Evolutionary conservation across 2,797 vertebrate genomes (phyloP).

Genomic region (Microctenopoma steveboyesi): DNA sequence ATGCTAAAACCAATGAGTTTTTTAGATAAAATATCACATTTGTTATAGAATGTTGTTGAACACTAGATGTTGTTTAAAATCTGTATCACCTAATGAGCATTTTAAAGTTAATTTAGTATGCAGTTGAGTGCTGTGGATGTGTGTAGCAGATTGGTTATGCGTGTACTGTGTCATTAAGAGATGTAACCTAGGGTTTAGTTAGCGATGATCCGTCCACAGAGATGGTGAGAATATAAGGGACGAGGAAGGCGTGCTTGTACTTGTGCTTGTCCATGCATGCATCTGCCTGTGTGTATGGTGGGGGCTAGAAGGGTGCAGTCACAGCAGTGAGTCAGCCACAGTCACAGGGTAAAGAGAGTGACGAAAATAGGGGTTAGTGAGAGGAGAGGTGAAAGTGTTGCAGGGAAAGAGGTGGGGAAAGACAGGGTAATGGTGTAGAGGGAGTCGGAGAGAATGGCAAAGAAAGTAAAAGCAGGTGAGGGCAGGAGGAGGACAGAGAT

Average conservation of each 20-base stretch:
- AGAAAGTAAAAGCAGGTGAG: slow-evolving; percentile 27
- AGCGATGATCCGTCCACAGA: slow-evolving; percentile 48
- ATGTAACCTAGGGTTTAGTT: slow-evolving; percentile 30
- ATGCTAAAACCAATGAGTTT: neutral
- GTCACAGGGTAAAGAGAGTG: slow-evolving; percentile 68
- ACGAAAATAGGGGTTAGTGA: slow-evolving; percentile 59
- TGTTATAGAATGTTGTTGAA: neutral
- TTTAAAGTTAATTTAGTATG: neutral
- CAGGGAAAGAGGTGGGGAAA: slow-evolving; percentile 44
- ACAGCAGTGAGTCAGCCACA: slow-evolving; percentile 78
- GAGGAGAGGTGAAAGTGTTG: slow-evolving; percentile 61
- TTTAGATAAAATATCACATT: slow-evolving; percentile 4
- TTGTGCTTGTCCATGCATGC: slow-evolving; percentile 35
- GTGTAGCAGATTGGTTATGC: slow-evolving; percentile 3
- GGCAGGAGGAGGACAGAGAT: slow-evolving; percentile 50
- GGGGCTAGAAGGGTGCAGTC: slow-evolving; percentile 52
- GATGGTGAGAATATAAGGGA: slow-evolving; percentile 50
- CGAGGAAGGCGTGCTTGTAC: slow-evolving; percentile 26
- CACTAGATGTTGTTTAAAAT: slow-evolving; percentile 3
- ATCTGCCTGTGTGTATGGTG: slow-evolving; percentile 33
- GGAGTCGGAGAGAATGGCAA: slow-evolving; percentile 33
- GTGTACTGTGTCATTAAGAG: neutral
- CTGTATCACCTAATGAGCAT: neutral
- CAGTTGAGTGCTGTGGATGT: slow-evolving; percentile 4
- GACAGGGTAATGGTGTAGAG: slow-evolving; percentile 41